Evolutionary conservation across 2,888 invertebrate genomes (phyloP).

Genomic region (Pseudococcus jackbeardsleyi): DNA sequence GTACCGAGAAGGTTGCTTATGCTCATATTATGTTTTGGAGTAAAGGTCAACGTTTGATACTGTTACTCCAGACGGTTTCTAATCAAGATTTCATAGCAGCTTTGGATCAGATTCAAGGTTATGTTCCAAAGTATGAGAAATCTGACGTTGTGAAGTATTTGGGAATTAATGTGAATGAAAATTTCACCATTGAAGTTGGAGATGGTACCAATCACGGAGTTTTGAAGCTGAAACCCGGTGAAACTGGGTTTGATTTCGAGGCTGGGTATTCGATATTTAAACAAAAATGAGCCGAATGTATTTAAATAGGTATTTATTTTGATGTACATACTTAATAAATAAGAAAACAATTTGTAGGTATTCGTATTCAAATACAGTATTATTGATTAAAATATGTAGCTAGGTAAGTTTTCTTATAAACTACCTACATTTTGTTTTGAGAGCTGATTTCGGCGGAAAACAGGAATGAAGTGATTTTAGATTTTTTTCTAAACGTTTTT

Average conservation of each 20-base stretch:
- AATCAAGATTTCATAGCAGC: neutral
- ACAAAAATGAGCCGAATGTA: neutral
- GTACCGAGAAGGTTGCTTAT: neutral
- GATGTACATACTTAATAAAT: too few species aligned
- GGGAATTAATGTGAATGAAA: neutral
- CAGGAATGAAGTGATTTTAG: too few species aligned
- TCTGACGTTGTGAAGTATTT: neutral
- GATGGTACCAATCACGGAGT: neutral
- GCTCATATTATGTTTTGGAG: constrained; percentile 15
- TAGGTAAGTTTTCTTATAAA: too few species aligned
- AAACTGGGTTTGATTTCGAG: neutral
- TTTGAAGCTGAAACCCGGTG: neutral
- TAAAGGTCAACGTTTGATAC: neutral
- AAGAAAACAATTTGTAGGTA: too few species aligned
- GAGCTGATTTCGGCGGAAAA: too few species aligned
- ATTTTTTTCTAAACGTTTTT: too few species aligned
- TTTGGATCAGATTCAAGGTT: constrained; percentile 21
- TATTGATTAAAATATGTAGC: too few species aligned
- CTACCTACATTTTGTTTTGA: too few species aligned
- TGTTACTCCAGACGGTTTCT: neutral
- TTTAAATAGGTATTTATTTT: too few species aligned
- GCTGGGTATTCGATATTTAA: constrained; percentile 17
- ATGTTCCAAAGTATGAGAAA: neutral
- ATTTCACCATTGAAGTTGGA: neutral
- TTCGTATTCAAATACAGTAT: too few species aligned